Conservation (phyloP, 2,888 invertebrate genomes). For the Acrobasis suavella region DNA sequence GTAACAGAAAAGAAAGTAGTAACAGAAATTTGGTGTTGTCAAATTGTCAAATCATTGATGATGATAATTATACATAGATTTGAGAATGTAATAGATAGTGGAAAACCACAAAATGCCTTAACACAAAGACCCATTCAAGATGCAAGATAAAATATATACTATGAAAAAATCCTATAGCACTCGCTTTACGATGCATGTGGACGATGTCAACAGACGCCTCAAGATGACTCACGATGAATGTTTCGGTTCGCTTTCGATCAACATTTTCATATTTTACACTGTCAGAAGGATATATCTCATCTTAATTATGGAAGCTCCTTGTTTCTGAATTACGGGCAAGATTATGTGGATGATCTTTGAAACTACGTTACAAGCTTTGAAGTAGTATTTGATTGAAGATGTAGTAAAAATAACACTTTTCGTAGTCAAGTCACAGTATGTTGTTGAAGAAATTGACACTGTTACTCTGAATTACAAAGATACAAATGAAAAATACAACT, state of each 20-base stretch:
- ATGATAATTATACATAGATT: background rate
- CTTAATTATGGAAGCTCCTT: conserved; percentile 9
- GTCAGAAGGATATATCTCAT: conserved; percentile 8
- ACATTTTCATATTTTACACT: conserved; percentile 17
- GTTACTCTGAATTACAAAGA: too few relatives aligned
- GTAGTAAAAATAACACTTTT: too few relatives aligned
- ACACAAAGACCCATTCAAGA: background rate
- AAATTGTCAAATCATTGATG: background rate
- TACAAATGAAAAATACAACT: too few relatives aligned
- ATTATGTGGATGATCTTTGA: background rate
- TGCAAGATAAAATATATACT: conserved; percentile 10
- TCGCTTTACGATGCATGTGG: conserved; percentile 22
- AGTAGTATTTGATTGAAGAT: background rate
- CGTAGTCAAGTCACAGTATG: too few relatives aligned
- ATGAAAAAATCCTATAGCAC: conserved; percentile 22
- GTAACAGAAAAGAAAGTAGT: too few relatives aligned
- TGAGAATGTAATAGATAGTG: background rate
- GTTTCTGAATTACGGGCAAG: background rate
- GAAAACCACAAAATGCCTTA: background rate
- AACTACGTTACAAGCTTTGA: background rate
- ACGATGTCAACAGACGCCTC: conserved; percentile 19
- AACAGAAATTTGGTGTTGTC: too few relatives aligned
- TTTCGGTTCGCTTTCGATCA: conserved; percentile 10
- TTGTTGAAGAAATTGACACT: too few relatives aligned
- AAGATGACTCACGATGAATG: conserved; percentile 21